These are phyloP conservation scores for Drepanosiphum platanoidis DNA, from an alignment of 2,888 invertebrate genomes.

Conservation along the genomic window DNA sequence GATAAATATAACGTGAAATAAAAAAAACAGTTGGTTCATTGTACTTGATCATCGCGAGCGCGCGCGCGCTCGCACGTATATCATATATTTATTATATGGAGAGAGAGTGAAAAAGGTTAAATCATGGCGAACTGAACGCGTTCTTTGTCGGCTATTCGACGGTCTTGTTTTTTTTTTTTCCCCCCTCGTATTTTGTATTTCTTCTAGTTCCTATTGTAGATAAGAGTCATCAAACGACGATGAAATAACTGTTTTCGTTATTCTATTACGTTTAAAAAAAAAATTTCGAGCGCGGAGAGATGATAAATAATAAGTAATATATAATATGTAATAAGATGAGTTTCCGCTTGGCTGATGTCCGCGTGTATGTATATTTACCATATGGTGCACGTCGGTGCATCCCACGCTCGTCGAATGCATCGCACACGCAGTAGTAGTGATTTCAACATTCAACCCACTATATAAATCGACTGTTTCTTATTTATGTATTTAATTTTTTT, in stretches of 20 bases:
- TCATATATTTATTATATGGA: neutral
- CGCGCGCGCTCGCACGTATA: too few relatives aligned
- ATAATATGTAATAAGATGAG: neutral
- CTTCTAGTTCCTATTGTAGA: neutral
- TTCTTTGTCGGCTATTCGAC: neutral
- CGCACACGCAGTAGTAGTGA: neutral
- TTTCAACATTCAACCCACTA: neutral
- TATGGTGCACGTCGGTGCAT: slow-evolving; percentile 32
- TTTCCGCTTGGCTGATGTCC: slow-evolving; percentile 21
- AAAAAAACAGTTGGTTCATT: slow-evolving; percentile 21
- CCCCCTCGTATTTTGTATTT: neutral
- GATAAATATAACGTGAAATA: too few relatives aligned
- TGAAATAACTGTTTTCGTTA: neutral
- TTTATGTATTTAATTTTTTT: neutral
- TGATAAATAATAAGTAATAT: slow-evolving; percentile 33
- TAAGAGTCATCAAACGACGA: neutral
- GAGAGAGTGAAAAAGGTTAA: slow-evolving; percentile 15
- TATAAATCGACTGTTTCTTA: slow-evolving; percentile 10
- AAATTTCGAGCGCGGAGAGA: neutral
- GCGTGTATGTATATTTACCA: slow-evolving; percentile 23
- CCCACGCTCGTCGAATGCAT: slow-evolving; percentile 43
- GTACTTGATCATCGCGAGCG: slow-evolving; percentile 5
- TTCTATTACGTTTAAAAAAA: neutral
- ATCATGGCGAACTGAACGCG: slow-evolving; percentile 1
- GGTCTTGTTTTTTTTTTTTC: neutral